Base-by-base conservation (phyloP, 2,113 vertebrate species). In the Dolichallabes microphthalmus region DNA sequence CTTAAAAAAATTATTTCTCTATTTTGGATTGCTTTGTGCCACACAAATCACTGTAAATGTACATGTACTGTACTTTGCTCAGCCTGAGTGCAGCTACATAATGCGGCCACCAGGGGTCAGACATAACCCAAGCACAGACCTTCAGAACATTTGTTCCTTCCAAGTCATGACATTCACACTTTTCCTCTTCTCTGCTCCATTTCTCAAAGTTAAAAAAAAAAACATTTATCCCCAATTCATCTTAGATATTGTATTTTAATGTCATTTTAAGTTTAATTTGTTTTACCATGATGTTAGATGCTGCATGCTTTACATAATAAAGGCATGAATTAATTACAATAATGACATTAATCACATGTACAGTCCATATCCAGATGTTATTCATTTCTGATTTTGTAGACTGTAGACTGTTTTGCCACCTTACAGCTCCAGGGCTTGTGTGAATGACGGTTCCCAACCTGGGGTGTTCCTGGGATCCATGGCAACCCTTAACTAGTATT, bases 71-170 rank as follows among this genome's bases (percentile, higher is more conserved):
- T 45, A 74, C 75, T 53, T 25, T 32, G 27, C 27, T 75, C 30
- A 69, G 85, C 35, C 64, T 32, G 71, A 7, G 22, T 71, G 88
- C 79, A 92, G 84, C 84, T 27, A 76, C 20, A 6, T 11, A 0
- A 14, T 50, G 3, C 25, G 8, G 2, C 91, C 93, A 90, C 89
- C 89, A 86, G 84, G 90, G 71, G 93, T 92, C 92, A 89, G 64
- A 86, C 87, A 92, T 93, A 89, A 92, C 80, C 90, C 89, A 63
- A 69, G 39, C 77, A 90, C 89, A 80, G 7, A 7, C 87, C 81
- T 88, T n/a, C 63, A 66, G 20, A 17, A 63, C 10, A 9, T 82
- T 82, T 6, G 52, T 13, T 22, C 11, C 8, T 83, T 19, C 25
- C 53, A 30, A 82, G 45, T 7, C 52, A 10, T 3, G 19, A 8